Conservation (phyloP, 2,113 vertebrate species). For the Sinocyclocheilus grahami region DNA sequence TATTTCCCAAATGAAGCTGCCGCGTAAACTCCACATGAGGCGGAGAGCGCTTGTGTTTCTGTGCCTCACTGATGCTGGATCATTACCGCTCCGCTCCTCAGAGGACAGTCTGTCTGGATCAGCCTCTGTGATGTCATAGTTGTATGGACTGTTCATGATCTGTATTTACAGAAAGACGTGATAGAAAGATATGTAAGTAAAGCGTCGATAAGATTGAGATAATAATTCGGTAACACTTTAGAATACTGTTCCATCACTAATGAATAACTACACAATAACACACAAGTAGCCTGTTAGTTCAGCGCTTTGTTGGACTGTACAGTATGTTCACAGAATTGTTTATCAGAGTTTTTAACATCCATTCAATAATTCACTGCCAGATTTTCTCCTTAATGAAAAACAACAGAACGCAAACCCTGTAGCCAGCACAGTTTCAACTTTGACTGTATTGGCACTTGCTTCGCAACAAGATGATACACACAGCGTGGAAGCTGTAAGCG, state of each 20-base stretch:
- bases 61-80: not conserved
- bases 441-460: conserved; percentile 28
- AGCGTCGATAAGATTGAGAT: not conserved
- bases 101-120: not conserved
- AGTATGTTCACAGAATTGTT: not conserved
- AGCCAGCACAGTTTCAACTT: not conserved
- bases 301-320: not conserved
- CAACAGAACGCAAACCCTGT: not conserved
- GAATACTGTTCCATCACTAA: too few relatives aligned
- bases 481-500: conserved; percentile 19
- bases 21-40: not conserved
- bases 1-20: not conserved
- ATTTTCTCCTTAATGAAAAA: conserved; percentile 19
- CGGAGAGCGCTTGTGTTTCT: not conserved
- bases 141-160: not conserved
- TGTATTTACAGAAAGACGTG: conserved; percentile 29
- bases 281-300: not conserved
- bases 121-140: conserved; percentile 16
- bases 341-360: conserved; percentile 6
- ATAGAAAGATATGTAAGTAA: conserved; percentile 5
- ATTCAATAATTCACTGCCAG: not conserved
- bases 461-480: conserved; percentile 10
- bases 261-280: too few relatives aligned
- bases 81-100: not conserved
- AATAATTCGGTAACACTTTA: not conserved